Evolutionary conservation across 1,140 invertebrate genomes (phyloP).

Genomic region (Meloidogyne hapla): DNA sequence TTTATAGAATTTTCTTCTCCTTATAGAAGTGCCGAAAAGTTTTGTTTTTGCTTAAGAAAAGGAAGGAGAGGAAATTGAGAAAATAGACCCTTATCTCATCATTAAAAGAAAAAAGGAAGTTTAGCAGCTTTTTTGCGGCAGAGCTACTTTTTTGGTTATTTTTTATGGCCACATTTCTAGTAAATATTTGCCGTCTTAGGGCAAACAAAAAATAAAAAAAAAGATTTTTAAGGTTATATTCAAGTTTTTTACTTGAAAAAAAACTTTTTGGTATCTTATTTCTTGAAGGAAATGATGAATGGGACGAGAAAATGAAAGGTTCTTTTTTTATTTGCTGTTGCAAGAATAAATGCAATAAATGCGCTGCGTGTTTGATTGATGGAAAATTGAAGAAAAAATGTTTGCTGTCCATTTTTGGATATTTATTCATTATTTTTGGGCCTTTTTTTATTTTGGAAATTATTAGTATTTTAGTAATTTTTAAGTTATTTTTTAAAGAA

Average conservation of each 20-base stretch:
- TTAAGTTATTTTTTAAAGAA: no score
- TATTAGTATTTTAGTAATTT: no score
- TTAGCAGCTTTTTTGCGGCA: background rate
- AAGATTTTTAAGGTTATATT: background rate
- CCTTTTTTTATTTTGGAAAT: background rate
- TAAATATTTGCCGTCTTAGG: background rate
- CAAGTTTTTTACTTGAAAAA: background rate
- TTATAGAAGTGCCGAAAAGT: background rate
- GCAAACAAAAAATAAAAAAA: background rate
- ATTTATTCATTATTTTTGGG: background rate
- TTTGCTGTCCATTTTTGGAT: conserved; percentile 5
- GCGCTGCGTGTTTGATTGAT: conserved; percentile 4
- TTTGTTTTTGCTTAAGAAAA: background rate
- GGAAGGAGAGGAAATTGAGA: conserved; percentile 1
- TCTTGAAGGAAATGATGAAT: background rate
- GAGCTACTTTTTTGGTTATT: background rate
- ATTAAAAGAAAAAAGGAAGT: background rate
- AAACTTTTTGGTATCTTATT: background rate
- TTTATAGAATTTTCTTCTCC: background rate
- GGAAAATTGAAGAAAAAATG: conserved; percentile 6
- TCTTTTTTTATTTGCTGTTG: background rate
- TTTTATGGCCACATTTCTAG: background rate
- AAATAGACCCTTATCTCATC: background rate
- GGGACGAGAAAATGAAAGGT: background rate
- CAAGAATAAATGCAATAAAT: background rate